These are phyloP conservation scores for Pitta sordida DNA, from an alignment of 2,113 vertebrate species.

Conservation along the genomic window DNA sequence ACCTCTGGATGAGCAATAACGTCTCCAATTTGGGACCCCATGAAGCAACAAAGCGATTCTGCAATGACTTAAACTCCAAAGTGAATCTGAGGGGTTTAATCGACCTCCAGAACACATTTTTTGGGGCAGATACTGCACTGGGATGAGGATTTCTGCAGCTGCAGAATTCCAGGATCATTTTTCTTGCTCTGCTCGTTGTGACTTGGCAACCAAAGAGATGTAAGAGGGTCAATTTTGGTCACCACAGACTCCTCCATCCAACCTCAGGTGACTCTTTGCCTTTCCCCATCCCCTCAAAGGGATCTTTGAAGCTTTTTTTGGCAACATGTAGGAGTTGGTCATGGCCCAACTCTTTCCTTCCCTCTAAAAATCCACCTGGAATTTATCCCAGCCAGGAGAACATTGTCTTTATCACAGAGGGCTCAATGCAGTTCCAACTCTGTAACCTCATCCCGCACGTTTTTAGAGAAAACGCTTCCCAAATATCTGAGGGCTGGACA, in stretches of 20 bases:
- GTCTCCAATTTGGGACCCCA: background rate
- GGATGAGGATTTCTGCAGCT: background rate
- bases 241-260: accelerated
- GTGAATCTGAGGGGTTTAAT: background rate
- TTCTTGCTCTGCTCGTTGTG: background rate
- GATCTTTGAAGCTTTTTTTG: background rate
- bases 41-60: background rate
- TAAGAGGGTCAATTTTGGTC: background rate
- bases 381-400: too few relatives aligned
- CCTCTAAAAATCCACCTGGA: too few relatives aligned
- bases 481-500: background rate
- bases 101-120: background rate
- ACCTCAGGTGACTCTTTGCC: background rate
- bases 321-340: too few relatives aligned
- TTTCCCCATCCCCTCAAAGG: background rate
- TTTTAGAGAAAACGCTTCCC: too few relatives aligned
- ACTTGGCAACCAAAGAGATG: background rate
- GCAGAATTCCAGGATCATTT: background rate
- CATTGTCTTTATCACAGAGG: too few relatives aligned
- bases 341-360: too few relatives aligned
- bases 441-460: too few relatives aligned
- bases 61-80: background rate
- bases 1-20: background rate
- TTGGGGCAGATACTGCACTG: background rate
- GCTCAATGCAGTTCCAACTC: too few relatives aligned